Conservation (phyloP, 2,113 vertebrate genomes). For the Xenopus borealis region DNA sequence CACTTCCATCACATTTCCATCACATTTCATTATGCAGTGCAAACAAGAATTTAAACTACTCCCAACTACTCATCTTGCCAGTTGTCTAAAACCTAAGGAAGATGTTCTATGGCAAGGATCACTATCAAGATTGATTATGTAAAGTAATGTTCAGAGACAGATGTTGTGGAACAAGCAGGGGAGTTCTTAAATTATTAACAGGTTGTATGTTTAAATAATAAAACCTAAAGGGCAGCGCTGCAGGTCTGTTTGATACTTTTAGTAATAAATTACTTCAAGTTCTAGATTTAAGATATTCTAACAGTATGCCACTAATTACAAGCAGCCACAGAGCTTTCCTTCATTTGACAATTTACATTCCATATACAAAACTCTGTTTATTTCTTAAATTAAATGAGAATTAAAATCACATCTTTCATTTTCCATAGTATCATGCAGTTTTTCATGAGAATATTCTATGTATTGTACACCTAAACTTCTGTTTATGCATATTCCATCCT, state of each 20-base stretch:
- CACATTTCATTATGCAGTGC: too few relatives aligned
- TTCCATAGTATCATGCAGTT: too few relatives aligned
- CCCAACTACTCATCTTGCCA: slow-evolving; percentile 16
- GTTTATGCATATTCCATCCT: too few relatives aligned
- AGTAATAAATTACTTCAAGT: slow-evolving; percentile 36
- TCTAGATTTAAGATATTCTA: slow-evolving; percentile 29
- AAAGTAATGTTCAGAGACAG: slow-evolving; percentile 37
- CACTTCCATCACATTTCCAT: too few relatives aligned
- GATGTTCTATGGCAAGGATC: slow-evolving; percentile 35
- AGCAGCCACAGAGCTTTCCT: slow-evolving; percentile 1
- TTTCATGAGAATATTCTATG: too few relatives aligned
- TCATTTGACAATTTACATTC: neutral
- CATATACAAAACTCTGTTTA: neutral
- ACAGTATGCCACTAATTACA: slow-evolving; percentile 32
- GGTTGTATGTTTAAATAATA: slow-evolving; percentile 41
- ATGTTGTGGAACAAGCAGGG: slow-evolving; percentile 37
- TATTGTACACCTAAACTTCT: too few relatives aligned
- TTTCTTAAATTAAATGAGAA: neutral
- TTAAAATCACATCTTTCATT: too few relatives aligned
- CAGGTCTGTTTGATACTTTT: slow-evolving; percentile 21
- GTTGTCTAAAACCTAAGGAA: slow-evolving; percentile 28
- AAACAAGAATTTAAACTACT: neutral
- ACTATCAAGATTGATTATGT: slow-evolving; percentile 40
- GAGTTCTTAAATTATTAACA: slow-evolving; percentile 42
- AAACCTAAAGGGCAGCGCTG: slow-evolving; percentile 38